These are phyloP conservation scores for Onychomys torridus DNA, from an alignment of 2,797 vertebrate genomes.

Conservation along the genomic window DNA sequence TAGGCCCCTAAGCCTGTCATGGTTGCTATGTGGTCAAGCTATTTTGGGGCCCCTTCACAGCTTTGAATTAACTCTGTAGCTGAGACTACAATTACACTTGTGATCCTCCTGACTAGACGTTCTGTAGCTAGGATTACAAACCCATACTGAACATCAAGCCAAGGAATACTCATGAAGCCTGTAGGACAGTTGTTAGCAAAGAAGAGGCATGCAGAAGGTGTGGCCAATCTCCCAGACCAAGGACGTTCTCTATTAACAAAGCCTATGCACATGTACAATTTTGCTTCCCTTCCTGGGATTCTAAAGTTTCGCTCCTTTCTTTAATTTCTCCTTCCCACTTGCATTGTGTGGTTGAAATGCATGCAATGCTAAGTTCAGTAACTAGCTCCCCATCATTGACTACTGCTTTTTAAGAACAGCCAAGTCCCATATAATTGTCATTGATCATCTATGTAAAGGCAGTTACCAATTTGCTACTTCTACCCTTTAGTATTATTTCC, in stretches of 20 bases:
- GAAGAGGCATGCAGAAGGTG: not conserved
- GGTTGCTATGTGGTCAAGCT: too few species aligned
- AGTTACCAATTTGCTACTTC: slow-evolving; percentile 47
- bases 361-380: slow-evolving; percentile 20
- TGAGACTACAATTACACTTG: not conserved
- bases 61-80: not conserved
- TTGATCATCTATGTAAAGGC: slow-evolving; percentile 44
- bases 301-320: not conserved
- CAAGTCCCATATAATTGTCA: slow-evolving; percentile 19
- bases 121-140: not conserved
- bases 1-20: too few species aligned
- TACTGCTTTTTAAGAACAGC: slow-evolving; percentile 43
- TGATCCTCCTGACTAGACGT: not conserved
- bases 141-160: not conserved
- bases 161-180: not conserved
- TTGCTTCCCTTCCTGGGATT: not conserved
- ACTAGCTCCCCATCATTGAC: slow-evolving; percentile 45
- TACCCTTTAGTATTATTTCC: slow-evolving; percentile 31
- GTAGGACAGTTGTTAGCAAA: not conserved
- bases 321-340: slow-evolving; percentile 31
- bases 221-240: not conserved
- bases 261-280: not conserved
- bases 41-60: too few species aligned
- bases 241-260: slow-evolving; percentile 22
- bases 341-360: not conserved